Evolutionary conservation across 2,113 vertebrate genomes (phyloP), one percentile per base, ranked within the genome.

Genomic region (Hyperoodon ampullatus): DNA sequence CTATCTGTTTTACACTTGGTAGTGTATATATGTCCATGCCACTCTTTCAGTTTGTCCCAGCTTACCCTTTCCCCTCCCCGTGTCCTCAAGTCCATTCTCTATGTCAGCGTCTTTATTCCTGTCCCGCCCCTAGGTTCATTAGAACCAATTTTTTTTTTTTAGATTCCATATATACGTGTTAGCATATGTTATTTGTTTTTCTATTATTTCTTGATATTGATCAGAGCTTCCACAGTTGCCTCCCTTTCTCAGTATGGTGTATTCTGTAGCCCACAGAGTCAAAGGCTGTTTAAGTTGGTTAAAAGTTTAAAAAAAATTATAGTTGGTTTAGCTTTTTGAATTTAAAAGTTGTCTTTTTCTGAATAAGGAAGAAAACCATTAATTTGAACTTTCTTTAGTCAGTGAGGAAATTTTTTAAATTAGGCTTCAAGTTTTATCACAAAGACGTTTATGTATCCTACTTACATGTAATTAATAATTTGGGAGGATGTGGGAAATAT

Each of bases 361-460:
- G 16, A 86, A 44, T 81, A 53, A 60, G 24, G 18, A 63, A 42
- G 50, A 74, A 77, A 74, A 44, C 75, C 3, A 75, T 89, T 78
- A 75, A 78, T 90, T 53, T 93, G 53, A 88, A 81, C 24, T 92
- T 30, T 94, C 16, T 78, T 87, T 63, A 80, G 63, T 61, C 21
- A 89, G 47, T 92, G 55, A 66, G 42, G 77, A 74, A 68, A 55
- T 72, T 92, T 94, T 55, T 53, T 92, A 94, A 88, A 83, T 95
- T 83, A 95, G 53, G 1, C 42, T 77, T 86, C 8, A 91, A 19
- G 14, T 50, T 83, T 77, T 83, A 92, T 28, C 55, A 70, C 4
- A 81, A 58, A 87, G 23, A 74, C 92, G 53, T 92, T 88, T 74
- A 35, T 82, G 18, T 92, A 30, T 93, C 19, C 58, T 42, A 9